A percentile compares a stretch with the other conserved stretches of the same genome.
These are phyloP conservation scores for Sphecodes monilicornis DNA, from an alignment of 2,888 invertebrate genomes.

Conservation along the genomic window DNA sequence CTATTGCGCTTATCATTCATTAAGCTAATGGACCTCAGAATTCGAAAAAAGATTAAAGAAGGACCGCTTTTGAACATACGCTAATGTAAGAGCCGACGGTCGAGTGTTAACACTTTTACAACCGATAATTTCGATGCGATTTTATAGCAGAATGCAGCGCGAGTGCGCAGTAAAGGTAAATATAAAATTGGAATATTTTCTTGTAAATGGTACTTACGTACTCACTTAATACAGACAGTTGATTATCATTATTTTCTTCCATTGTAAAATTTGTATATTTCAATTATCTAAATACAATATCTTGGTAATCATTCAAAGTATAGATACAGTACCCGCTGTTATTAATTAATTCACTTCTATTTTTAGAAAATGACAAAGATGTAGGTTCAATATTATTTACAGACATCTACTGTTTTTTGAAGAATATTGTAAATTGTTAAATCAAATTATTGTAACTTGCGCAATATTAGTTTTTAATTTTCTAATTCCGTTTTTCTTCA, in stretches of 20 bases:
- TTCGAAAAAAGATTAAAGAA: not conserved
- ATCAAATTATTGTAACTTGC: not conserved
- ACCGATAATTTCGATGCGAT: not conserved
- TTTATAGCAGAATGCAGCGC: not conserved
- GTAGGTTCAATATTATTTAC: not conserved
- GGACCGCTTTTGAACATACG: not conserved
- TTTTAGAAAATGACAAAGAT: not conserved
- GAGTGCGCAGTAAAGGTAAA: not conserved
- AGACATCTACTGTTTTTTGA: not conserved
- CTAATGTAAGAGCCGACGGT: not conserved
- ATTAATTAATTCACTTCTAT: not conserved
- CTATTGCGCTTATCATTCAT: not conserved
- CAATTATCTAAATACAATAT: not conserved
- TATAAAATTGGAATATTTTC: not conserved
- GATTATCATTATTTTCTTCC: not conserved
- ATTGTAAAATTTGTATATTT: not conserved
- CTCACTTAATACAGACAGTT: not conserved
- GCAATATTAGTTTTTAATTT: not conserved
- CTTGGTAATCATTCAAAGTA: not conserved
- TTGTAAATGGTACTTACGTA: not conserved
- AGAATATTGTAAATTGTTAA: not conserved
- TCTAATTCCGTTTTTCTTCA: not conserved
- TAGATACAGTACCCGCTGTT: not conserved
- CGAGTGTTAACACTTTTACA: not conserved
- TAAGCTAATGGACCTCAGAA: not conserved